A percentile compares a stretch with the other conserved stretches of the same genome.
Evolutionary conservation across 2,797 vertebrate species (phyloP).

Genomic region (Phyllotis vaccarum): DNA sequence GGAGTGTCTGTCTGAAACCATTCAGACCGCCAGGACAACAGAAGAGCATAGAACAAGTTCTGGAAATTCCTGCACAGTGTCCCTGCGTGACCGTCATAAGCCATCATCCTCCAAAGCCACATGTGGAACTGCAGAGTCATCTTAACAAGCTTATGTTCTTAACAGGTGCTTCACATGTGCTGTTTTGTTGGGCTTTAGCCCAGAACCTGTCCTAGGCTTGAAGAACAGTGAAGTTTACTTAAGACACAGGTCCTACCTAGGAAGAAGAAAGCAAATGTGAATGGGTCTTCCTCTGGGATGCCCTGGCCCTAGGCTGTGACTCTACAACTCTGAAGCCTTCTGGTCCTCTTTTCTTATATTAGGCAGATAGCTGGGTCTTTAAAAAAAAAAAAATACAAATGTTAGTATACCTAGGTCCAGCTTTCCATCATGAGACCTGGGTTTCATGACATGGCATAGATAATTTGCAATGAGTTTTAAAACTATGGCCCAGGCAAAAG

Average conservation of each 20-base stretch:
- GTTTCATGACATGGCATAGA: background rate
- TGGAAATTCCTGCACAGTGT: background rate
- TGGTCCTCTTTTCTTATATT: background rate
- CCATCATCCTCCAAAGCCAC: background rate
- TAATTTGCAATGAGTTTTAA: background rate
- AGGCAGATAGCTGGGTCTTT: background rate
- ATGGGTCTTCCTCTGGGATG: background rate
- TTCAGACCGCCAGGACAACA: background rate
- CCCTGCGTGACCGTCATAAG: fast-evolving
- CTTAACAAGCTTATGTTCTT: background rate
- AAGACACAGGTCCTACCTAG: background rate
- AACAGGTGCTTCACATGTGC: background rate
- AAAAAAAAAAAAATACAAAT: background rate
- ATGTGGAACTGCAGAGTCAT: background rate
- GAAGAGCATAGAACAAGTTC: background rate
- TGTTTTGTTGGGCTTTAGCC: background rate
- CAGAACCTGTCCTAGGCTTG: background rate
- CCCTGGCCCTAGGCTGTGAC: background rate
- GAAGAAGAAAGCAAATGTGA: background rate
- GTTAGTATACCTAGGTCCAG: background rate
- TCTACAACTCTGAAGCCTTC: background rate
- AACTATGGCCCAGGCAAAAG: background rate
- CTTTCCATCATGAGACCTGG: background rate
- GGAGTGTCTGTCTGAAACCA: background rate
- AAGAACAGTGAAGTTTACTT: background rate